A percentile compares a stretch with the other conserved stretches of the same genome.
phyloP scores from a whole-genome alignment of 1,140 invertebrate species.

The Sitodiplosis mosellana region DNA sequence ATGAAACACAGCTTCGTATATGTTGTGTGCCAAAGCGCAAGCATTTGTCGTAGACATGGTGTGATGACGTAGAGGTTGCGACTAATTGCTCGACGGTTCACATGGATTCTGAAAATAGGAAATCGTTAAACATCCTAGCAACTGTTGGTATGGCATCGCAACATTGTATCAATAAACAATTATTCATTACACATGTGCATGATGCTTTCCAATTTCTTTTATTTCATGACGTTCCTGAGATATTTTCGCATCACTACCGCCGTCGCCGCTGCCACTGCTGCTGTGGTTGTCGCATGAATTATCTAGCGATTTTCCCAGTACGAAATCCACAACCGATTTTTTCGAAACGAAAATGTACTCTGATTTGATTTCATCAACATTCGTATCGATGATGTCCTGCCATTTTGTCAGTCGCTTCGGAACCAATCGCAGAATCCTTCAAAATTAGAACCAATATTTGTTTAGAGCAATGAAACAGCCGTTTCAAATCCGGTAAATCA shows the following conservation, averaged over 20 bases:
- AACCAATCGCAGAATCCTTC: constrained; percentile 27
- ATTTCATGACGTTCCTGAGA: no score
- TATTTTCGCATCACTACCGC: no score
- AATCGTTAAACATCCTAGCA: constrained; percentile 4
- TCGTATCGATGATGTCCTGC: constrained; percentile 31
- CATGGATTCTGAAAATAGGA: constrained; percentile 23
- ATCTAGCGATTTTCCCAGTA: constrained; percentile 47
- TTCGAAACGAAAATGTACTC: constrained; percentile 73
- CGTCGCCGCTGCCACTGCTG: not conserved
- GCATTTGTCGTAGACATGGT: constrained; percentile 58
- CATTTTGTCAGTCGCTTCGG: constrained; percentile 35
- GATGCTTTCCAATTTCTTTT: no score
- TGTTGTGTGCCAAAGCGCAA: constrained; percentile 56
- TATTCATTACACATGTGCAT: no score
- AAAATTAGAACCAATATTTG: constrained; percentile 3
- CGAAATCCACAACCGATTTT: constrained; percentile 75
- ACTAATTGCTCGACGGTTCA: constrained; percentile 28
- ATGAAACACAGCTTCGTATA: constrained; percentile 24
- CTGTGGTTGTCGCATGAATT: not conserved
- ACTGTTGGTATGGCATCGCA: no score
- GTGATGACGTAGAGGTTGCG: constrained; percentile 60
- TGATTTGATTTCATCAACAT: constrained; percentile 45
- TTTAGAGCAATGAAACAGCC: not conserved
- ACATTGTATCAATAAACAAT: no score
- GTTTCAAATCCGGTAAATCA: not conserved